These are phyloP conservation scores for Poeciliopsis presidionis DNA, from an alignment of 2,797 vertebrate species.

Conservation along the genomic window DNA sequence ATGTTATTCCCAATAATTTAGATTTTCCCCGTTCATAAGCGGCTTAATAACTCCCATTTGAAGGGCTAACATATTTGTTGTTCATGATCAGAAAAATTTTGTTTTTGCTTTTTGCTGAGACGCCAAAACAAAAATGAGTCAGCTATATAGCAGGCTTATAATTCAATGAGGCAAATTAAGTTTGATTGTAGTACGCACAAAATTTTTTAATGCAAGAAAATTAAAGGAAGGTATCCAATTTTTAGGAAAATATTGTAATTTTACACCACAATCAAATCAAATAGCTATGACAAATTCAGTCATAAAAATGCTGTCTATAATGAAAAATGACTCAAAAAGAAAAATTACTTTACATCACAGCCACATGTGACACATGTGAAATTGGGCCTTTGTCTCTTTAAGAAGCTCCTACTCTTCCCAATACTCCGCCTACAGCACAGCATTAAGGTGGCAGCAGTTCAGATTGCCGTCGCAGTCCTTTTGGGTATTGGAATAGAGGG, in stretches of 20 bases:
- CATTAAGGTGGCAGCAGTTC: neutral
- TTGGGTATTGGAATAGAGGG: no score
- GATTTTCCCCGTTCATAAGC: neutral
- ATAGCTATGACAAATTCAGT: no score
- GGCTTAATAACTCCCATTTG: neutral
- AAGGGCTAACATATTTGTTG: neutral
- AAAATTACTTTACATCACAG: no score
- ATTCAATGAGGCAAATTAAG: neutral
- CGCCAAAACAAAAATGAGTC: no score
- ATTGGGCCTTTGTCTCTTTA: no score
- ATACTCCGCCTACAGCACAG: no score
- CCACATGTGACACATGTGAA: no score
- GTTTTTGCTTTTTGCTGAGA: neutral
- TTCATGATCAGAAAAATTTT: neutral
- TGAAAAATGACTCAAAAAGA: no score
- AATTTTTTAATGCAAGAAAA: neutral
- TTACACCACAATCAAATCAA: no score
- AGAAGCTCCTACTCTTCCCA: no score
- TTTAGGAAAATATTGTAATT: no score
- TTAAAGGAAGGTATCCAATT: neutral
- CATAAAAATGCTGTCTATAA: no score
- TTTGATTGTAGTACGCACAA: neutral
- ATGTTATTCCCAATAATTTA: neutral
- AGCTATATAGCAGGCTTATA: neutral
- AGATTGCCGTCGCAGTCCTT: neutral